Base-by-base conservation (phyloP, 2,797 vertebrate species). In the Fistularia tabacaria region DNA sequence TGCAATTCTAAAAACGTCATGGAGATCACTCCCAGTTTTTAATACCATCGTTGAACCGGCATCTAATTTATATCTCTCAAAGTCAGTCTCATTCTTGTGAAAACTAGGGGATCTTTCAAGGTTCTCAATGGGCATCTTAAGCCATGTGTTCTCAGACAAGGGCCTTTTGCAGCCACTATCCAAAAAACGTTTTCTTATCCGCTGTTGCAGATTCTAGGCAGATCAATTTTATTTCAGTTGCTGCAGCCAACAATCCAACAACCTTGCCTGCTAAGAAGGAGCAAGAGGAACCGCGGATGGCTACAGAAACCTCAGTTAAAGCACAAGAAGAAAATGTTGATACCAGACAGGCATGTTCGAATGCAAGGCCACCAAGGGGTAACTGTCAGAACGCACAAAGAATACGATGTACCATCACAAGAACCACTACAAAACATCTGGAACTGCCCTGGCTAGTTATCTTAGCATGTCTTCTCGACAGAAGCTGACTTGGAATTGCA, bases 131-230 rank as follows among this genome's bases (percentile, higher is more conserved):
- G 54, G 45, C 62, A 57, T 45, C 46, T 55, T 25, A 25, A 25
- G 25, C 25, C 51, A 59, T 62, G 37, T 74, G 15, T 66, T 49
- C 66, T 60, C 57, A 64, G 46, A 71, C 39, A 54, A 49, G 43
- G 45, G 12, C 41, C 61, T 43, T 59, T 64, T 57, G 25, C 43
- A 61, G 64, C 54, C 71, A 54, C 64, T 36, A 61, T 53, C 58
- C n/a, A n/a, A n/a, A n/a, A n/a, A n/a, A n/a, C n/a, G 48, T 70
- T 77, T 49, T 70, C 66, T 66, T 73, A 43, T 70, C 60, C 59
- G 64, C 61, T 68, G 70, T 74, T 74, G 55, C 74, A 77, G 74
- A 77, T 67, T 56, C 64, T 59, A 54, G 54, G 37, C 64, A 71
- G 55, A 67, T 56, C 43, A 47, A 64, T 66, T 52, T 69, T 59